Evolutionary conservation across 2,113 vertebrate genomes (phyloP).

Genomic region (Columbina picui): DNA sequence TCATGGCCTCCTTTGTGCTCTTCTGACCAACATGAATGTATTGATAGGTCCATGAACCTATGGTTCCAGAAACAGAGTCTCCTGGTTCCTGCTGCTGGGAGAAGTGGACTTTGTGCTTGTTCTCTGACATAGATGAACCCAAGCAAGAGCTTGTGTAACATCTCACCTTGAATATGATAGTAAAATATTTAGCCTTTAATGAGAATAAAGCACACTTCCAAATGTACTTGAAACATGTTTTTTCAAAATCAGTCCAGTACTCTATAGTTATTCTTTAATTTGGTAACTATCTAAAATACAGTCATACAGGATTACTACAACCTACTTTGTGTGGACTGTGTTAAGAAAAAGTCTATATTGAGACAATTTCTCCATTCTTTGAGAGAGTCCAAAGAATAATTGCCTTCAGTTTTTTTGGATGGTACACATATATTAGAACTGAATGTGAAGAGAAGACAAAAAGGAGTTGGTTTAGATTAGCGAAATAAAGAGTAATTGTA

Average conservation of each 20-base stretch:
- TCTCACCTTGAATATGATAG: neutral
- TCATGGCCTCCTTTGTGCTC: neutral
- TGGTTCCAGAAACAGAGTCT: neutral
- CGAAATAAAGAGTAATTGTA: neutral
- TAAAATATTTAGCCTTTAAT: neutral
- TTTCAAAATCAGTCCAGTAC: neutral
- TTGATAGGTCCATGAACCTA: neutral
- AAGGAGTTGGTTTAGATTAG: neutral
- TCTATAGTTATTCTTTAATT: neutral
- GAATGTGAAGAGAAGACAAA: neutral
- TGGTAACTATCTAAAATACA: neutral
- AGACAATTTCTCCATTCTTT: neutral
- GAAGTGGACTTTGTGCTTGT: neutral
- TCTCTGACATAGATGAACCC: neutral
- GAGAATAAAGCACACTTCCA: neutral
- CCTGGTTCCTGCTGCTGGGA: neutral
- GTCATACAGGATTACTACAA: neutral
- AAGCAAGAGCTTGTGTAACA: neutral
- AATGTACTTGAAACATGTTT: neutral
- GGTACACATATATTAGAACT: neutral
- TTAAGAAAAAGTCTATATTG: neutral
- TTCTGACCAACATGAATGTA: fast-evolving
- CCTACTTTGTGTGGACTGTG: neutral
- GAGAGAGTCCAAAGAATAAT: neutral
- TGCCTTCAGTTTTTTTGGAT: neutral